phyloP scores from a whole-genome alignment of 2,797 vertebrate species.

The Danio albolineatus region DNA sequence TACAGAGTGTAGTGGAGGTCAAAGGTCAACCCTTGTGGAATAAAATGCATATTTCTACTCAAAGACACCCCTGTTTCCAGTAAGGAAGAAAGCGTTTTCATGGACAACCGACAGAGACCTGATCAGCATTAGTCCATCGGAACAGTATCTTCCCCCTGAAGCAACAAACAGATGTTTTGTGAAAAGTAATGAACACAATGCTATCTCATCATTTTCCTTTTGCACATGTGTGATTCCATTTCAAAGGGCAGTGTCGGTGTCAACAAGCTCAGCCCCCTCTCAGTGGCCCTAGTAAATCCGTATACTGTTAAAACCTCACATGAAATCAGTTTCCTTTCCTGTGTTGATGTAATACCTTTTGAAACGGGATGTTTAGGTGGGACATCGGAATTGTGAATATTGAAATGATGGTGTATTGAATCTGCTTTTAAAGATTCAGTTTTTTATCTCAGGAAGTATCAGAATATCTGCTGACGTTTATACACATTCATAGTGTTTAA shows the following conservation, averaged over 20 bases:
- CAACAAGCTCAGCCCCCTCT: not conserved
- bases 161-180: conserved; percentile 56
- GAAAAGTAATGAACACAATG: conserved; percentile 44
- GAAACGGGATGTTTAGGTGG: conserved; percentile 19
- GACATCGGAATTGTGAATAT: not conserved
- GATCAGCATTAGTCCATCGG: conserved; percentile 38
- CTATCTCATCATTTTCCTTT: conserved; percentile 49
- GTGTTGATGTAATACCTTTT: conserved; percentile 18
- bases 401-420: too few relatives aligned
- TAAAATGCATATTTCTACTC: conserved; percentile 60
- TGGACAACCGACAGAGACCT: conserved; percentile 45
- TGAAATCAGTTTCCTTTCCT: conserved; percentile 44
- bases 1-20: conserved; percentile 62
- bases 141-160: conserved; percentile 27
- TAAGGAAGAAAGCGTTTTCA: conserved; percentile 32
- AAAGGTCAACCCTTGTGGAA: conserved; percentile 62
- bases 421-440: too few relatives aligned
- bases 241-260: conserved; percentile 37
- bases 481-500: too few relatives aligned
- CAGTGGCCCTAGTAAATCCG: conserved; percentile 45
- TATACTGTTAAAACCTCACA: conserved; percentile 26
- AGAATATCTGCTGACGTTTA: too few relatives aligned
- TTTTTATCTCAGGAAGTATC: too few relatives aligned
- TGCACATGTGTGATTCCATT: conserved; percentile 52
- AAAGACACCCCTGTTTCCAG: conserved; percentile 53